Evolutionary conservation across 2,113 vertebrate species (phyloP).

Genomic region (Podocnemis expansa): DNA sequence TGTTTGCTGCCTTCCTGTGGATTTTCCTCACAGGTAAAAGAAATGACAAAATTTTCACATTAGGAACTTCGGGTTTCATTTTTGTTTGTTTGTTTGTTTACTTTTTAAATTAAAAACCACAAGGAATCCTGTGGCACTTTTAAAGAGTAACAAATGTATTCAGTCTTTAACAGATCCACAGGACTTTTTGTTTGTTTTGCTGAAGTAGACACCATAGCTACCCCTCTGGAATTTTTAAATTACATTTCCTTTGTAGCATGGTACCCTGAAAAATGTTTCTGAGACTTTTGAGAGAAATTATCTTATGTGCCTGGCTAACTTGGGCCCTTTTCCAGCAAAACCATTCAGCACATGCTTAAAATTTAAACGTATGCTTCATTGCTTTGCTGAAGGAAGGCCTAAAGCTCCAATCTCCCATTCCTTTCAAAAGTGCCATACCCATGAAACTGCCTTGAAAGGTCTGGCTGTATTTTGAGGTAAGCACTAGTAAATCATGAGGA

Average conservation of each 20-base stretch:
- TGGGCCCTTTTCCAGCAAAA: not conserved
- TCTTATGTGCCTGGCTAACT: not conserved
- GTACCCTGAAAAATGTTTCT: not conserved
- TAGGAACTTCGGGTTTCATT: not conserved
- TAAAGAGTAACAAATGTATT: too few species aligned
- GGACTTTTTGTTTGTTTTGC: too few species aligned
- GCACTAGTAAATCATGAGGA: not conserved
- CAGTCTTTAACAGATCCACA: too few species aligned
- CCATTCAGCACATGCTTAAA: not conserved
- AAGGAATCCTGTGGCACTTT: too few species aligned
- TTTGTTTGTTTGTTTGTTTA: too few species aligned
- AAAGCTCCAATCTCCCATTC: not conserved
- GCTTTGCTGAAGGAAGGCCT: not conserved
- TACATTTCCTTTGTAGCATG: not conserved
- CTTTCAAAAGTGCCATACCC: not conserved
- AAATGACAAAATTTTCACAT: not conserved
- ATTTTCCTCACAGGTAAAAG: not conserved
- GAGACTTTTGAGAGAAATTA: not conserved
- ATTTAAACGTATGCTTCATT: not conserved
- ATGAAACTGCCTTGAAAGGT: not conserved
- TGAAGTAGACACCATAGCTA: too few species aligned
- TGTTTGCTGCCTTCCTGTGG: not conserved
- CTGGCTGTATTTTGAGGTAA: not conserved
- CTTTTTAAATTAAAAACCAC: not conserved
- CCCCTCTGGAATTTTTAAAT: not conserved